Base-by-base conservation (phyloP, 2,113 vertebrate species). In the Dromiciops gliroides region DNA sequence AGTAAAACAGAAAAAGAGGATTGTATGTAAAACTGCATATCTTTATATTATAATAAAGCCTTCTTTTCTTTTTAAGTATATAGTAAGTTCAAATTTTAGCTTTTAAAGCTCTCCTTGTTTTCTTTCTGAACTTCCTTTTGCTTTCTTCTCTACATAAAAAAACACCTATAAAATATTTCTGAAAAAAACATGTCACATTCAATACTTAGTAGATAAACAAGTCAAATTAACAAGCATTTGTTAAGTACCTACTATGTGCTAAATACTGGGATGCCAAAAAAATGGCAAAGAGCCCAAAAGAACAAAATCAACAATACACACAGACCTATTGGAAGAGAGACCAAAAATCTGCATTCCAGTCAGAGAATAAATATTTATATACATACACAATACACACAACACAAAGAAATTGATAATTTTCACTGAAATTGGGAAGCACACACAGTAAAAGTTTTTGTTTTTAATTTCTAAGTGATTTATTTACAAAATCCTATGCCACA, bases 341-440 rank as follows among this genome's bases (percentile, higher is more conserved):
- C 83, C 89, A 93, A 67, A 67, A 3, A 67, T 6, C 31, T 16
- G 60, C n/a, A n/a, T 67, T 37, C 14, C 37, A 67, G 14, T 28
- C 53, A 90, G 19, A 51, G 8, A 44, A 47, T 0, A 92, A 48
- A 75, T 1, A 51, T 52, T 93, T 1, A 22, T 22, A n/a, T 0
- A 92, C n/a, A 89, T 1, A 67, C 0, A 26, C 6, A 31, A 90
- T 96, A 93, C 16, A 92, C 92, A 67, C 16, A 49, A 10, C 25
- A 8, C 67, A 92, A 96, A 96, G 89, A 51, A 92, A 92, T 90
- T 92, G 53, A 37, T 92, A 31, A 52, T 49, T 91, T 56, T 95
- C 26, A 52, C 49, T 26, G 92, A 96, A 92, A 49, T 28, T 53
- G 90, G 51, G 14, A 51, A 90, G n/a, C n/a, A 12, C 10, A 95